Conservation (phyloP, 2,888 invertebrate genomes). For the Neoaliturus tenellus region DNA sequence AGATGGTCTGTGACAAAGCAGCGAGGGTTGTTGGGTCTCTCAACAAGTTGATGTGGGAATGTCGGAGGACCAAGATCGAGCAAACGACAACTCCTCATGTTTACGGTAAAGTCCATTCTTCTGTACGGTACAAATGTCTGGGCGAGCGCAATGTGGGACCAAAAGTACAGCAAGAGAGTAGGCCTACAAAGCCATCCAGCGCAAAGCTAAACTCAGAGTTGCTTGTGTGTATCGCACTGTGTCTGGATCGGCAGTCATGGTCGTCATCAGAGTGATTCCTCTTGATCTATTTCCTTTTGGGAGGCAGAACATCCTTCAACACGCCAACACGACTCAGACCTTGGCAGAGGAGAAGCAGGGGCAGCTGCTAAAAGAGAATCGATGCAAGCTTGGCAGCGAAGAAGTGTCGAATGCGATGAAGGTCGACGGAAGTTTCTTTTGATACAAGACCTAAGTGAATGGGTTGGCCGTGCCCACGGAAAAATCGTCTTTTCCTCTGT, state of each 20-base stretch:
- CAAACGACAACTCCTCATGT: slow-evolving; percentile 53
- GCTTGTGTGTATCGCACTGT: slow-evolving; percentile 64
- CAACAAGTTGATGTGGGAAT: slow-evolving; percentile 5
- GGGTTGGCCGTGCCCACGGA: slow-evolving; percentile 61
- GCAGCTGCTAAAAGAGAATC: not conserved
- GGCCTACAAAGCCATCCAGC: not conserved
- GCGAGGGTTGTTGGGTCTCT: not conserved
- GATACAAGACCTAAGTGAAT: slow-evolving; percentile 59
- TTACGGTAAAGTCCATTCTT: not conserved
- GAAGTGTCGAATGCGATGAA: slow-evolving; percentile 58
- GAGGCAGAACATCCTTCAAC: slow-evolving; percentile 33
- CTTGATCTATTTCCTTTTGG: slow-evolving; percentile 57
- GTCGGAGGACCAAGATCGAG: slow-evolving; percentile 54
- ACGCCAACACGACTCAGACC: not conserved
- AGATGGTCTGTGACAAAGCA: not conserved
- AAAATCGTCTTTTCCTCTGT: slow-evolving; percentile 63
- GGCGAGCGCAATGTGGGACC: not conserved
- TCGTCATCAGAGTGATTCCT: slow-evolving; percentile 67
- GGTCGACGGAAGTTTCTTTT: slow-evolving; percentile 63
- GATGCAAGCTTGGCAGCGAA: not conserved
- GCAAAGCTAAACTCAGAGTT: slow-evolving; percentile 22
- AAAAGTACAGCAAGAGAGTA: not conserved
- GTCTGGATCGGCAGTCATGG: slow-evolving; percentile 60
- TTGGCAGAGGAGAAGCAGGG: slow-evolving; percentile 1
- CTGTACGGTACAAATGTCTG: slow-evolving; percentile 2